Base-by-base conservation (phyloP, 2,113 vertebrate genomes). In the Cyprinodon tularosa region DNA sequence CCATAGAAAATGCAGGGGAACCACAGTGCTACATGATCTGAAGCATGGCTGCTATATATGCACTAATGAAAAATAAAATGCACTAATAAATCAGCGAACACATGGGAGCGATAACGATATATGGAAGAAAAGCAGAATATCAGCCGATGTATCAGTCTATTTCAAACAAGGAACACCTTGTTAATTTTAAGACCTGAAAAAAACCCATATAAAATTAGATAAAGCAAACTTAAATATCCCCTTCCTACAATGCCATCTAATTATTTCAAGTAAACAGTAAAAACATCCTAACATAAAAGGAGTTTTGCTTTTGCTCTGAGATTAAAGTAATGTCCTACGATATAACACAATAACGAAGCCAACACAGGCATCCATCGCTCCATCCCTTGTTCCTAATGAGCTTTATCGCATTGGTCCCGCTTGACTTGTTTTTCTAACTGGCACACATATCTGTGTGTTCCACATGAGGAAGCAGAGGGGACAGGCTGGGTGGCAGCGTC, bases 391-490 rank as follows among this genome's bases (percentile, higher is more conserved):
- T 89, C 81, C 87, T 90, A 92, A 92, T 92, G 90, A 89, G 90
- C 88, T 92, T 91, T 90, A 92, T 93, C 86, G 78, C 76, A 88
- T 90, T 90, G 90, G 91, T 88, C 91, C 87, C 78, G 86, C 93
- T 93, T 91, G 91, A 93, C 86, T 93, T 91, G 87, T 88, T 85
- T 81, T 84, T 86, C 87, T 91, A 93, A 92, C 88, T 90, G 91
- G 91, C 91, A 92, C 91, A 93, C 89, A 92, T 91, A 91, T 93
- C 91, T 86, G 89, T 91, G 90, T 90, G 89, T 92, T 93, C 86
- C 90, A 91, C 90, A 91, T 92, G 91, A 92, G 81, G 82, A 84
- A 57, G 81, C 90, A 90, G 80, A 87, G 80, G 83, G 85, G 80
- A 87, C 86, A 89, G 77, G 77, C 87, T 91, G 87, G 84, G 86